Base-by-base conservation (phyloP, 1,140 invertebrate species). In the Mya arenaria region DNA sequence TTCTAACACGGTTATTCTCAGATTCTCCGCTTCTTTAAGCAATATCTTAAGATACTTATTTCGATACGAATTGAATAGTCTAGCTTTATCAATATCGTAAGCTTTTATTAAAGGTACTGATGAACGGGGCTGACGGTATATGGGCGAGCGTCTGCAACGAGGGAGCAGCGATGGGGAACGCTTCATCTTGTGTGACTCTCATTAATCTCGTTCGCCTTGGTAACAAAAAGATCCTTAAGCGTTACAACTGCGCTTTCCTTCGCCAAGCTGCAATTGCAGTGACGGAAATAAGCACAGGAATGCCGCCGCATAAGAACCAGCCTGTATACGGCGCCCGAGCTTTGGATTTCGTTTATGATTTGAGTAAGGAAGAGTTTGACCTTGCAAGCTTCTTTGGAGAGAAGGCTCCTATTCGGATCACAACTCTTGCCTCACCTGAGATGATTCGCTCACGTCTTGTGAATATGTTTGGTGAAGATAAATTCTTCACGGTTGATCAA, bases 241-340 rank as follows among this genome's bases (percentile, higher is more conserved):
- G 13, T 15, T 72, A 30, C 34, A 72, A 72, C 44, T 72, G 68
- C 34, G 23, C 44, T 30, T 72, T 52, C 34, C 68, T 72, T 3
- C n/a, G 68, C 30, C 25, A 72, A 37, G 68, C 68, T 39, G 68
- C 68, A n/a, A 72, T 72, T 55, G 34, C 19, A n/a, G 44, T 72
- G 6, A 72, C 68, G 10, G 32, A 37, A 55, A 72, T 72, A 4
- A 72, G 23, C 23, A 72, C 68, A 17, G 68, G 68, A 30, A 23
- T 17, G 15, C 41, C 44, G 10, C 68, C 68, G 15, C 44, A 72
- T 34, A 52, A 52, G 8, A 72, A 72, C 23, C 68, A 72, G 23
- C 68, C 68, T 6, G 17, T 72, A 23, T 72, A 52, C 25, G 68
- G 68, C 36, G 32, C 68, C n/a, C 44, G 68, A 19, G 68, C 68